Base-by-base conservation (phyloP, 2,113 vertebrate genomes). In the Atlantisia rogersi region DNA sequence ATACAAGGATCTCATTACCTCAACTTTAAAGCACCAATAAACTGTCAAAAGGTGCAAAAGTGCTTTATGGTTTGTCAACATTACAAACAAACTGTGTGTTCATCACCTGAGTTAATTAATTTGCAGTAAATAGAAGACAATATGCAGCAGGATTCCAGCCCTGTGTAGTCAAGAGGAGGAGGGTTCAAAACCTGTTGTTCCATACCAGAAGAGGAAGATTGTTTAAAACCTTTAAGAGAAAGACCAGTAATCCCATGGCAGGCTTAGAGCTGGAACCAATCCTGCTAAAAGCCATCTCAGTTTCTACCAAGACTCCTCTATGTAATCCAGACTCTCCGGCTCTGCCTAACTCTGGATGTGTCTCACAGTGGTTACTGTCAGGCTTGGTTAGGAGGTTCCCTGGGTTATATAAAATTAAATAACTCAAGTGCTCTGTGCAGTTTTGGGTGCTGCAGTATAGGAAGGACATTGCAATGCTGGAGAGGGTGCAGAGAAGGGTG, bases 11-110 rank as follows among this genome's bases (percentile, higher is more conserved):
- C 91, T 91, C 81, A 85, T 90, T 82, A 90, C 75, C 63, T 77
- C 60, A 59, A 67, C 85, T 96, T 92, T 96, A 88, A 96, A 87
- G 56, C 0, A 0, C 63, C 75, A 77, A 40, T 90, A 90, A 94
- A 86, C 59, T 77, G 39, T 86, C 59, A 80, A 56, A 86, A 82
- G 39, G 76, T 63, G 87, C 89, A 80, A 90, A 91, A 96, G 63
- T 63, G 39, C 90, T 86, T 90, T 92, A 77, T n/a, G 26, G 80
- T 88, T 94, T 96, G 86, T 92, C 92, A 83, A 52, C 94, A 67
- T 60, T 68, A 16, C 71, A 69, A 86, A 65, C 32, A 69, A 78
- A 53, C 31, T n/a, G 5, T 37, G 18, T 75, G 84, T 56, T 93
- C 0, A 0, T 52, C 81, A 67, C 37, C 17, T 1, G 3, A 64